phyloP scores from a whole-genome alignment of 2,888 invertebrate species.

The Magallana nippona region DNA sequence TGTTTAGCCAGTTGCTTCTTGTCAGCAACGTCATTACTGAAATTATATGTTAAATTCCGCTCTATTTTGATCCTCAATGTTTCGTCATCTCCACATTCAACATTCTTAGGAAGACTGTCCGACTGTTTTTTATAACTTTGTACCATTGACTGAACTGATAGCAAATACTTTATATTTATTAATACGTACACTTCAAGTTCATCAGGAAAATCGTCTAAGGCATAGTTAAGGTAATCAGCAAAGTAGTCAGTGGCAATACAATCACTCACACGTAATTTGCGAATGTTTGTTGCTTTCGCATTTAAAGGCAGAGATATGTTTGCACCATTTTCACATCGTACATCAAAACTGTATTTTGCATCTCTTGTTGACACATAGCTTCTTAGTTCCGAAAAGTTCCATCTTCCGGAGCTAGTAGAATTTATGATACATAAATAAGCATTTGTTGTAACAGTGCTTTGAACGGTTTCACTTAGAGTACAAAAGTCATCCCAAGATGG shows the following conservation, averaged over 20 bases:
- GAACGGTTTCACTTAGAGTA: background rate
- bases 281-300: slow-evolving; percentile 55
- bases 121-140: slow-evolving; percentile 27
- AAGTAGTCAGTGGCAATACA: slow-evolving; percentile 56
- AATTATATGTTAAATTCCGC: slow-evolving; percentile 53
- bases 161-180: slow-evolving; percentile 30
- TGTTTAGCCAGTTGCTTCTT: no score
- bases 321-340: background rate
- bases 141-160: no score
- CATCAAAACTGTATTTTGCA: background rate
- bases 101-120: slow-evolving; percentile 50
- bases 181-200: slow-evolving; percentile 52
- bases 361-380: background rate
- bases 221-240: slow-evolving; percentile 47
- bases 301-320: slow-evolving; percentile 60
- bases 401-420: background rate
- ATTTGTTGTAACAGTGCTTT: background rate
- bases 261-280: slow-evolving; percentile 48
- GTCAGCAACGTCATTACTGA: slow-evolving; percentile 30
- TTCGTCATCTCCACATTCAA: slow-evolving; percentile 59
- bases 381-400: background rate
- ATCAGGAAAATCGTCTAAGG: slow-evolving; percentile 52
- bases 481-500: background rate
- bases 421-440: background rate
- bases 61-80: slow-evolving; percentile 51